Percentiles rank a stretch among this genome's conserved stretches.
These are phyloP conservation scores for Malacoraja senta DNA, from an alignment of 2,797 vertebrate genomes.

Conservation along the genomic window DNA sequence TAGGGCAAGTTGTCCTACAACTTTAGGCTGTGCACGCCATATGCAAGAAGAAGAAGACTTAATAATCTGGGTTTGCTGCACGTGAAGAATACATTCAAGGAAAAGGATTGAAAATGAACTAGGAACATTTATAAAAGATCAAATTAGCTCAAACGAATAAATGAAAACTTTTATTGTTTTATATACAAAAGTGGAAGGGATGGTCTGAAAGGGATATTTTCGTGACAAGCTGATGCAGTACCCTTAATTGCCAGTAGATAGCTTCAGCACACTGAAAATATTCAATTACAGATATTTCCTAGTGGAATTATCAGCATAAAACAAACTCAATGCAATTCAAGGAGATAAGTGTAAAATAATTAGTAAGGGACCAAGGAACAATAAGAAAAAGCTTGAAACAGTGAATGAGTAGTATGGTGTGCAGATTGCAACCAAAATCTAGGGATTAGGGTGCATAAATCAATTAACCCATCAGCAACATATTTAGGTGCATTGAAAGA, in stretches of 20 bases:
- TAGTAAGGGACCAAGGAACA: slow-evolving; percentile 3
- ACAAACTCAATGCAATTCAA: neutral
- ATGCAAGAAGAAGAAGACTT: too few relatives aligned
- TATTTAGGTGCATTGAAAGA: neutral
- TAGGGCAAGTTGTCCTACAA: too few relatives aligned
- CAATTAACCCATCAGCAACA: neutral
- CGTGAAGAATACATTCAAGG: neutral
- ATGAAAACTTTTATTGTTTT: neutral
- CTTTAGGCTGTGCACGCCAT: too few relatives aligned
- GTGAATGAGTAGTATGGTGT: neutral
- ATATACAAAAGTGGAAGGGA: neutral
- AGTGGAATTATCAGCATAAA: neutral
- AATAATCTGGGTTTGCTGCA: neutral
- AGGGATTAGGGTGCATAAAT: slow-evolving; percentile 11
- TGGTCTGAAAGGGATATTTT: neutral
- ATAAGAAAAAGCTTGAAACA: neutral
- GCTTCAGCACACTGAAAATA: slow-evolving; percentile 29
- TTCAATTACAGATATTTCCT: neutral
- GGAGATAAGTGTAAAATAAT: neutral
- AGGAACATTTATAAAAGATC: neutral
- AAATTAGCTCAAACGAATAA: neutral
- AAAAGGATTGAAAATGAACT: neutral
- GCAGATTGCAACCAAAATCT: neutral
- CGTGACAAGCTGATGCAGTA: neutral
- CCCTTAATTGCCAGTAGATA: slow-evolving; percentile 29